phyloP scores from a whole-genome alignment of 2,888 invertebrate species.

The Dolichopus griseipennis region DNA sequence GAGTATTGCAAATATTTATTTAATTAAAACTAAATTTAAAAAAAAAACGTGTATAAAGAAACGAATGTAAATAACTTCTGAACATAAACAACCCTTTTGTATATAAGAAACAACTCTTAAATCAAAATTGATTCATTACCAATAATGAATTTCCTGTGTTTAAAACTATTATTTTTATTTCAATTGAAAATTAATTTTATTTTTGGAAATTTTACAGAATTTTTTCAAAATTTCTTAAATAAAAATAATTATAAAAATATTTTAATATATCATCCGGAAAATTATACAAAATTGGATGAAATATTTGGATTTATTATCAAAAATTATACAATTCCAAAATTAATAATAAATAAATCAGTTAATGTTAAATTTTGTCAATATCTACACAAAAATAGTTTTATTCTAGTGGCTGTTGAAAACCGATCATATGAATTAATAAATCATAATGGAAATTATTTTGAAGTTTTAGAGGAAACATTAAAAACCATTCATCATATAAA shows the following conservation, averaged over 20 bases:
- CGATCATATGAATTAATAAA: neutral
- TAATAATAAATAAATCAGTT: neutral
- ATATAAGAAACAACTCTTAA: no score
- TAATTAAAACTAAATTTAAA: no score
- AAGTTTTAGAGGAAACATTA: neutral
- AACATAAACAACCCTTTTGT: no score
- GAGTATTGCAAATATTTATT: no score
- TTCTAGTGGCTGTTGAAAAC: neutral
- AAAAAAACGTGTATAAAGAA: no score
- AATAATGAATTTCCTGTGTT: no score
- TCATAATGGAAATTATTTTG: neutral
- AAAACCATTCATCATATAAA: neutral
- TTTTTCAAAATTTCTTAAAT: neutral
- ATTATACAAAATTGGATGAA: neutral
- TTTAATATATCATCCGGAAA: neutral
- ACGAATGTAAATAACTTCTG: no score
- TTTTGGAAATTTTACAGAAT: no score
- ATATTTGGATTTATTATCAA: neutral
- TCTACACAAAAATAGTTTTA: neutral
- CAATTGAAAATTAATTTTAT: no score
- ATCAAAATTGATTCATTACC: no score
- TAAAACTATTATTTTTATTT: no score
- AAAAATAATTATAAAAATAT: neutral
- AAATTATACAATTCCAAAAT: neutral
- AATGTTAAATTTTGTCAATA: neutral